A percentile compares a stretch with the other conserved stretches of the same genome.
Conservation (phyloP, 2,888 invertebrate species). For the Thymelicus acteon region DNA sequence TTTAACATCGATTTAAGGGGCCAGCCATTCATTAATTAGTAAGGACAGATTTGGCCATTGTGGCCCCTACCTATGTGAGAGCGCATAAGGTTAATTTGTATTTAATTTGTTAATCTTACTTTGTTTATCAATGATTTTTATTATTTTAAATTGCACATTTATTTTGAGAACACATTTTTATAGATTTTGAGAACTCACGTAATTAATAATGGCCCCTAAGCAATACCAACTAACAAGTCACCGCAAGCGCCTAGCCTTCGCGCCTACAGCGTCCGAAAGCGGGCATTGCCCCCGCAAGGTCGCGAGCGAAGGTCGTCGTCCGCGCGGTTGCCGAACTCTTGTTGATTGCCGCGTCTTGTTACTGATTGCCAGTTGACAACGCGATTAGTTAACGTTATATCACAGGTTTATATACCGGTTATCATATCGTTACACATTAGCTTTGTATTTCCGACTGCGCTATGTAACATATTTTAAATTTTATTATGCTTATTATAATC, state of each 20-base stretch:
- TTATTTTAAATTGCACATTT: no score
- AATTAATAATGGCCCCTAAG: no score
- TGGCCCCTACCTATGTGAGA: no score
- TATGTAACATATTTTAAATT: not conserved
- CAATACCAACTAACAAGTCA: not conserved
- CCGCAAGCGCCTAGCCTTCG: constrained; percentile 6
- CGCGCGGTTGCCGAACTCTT: constrained; percentile 46
- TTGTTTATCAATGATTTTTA: no score
- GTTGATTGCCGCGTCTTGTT: not conserved
- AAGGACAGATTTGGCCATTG: no score
- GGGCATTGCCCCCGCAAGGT: constrained; percentile 60
- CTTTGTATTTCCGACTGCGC: constrained; percentile 2
- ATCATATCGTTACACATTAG: not conserved
- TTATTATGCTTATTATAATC: no score
- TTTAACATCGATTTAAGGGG: no score
- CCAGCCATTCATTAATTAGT: no score
- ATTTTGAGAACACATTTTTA: no score
- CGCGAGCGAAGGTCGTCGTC: constrained; percentile 67
- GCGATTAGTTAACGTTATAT: constrained; percentile 1
- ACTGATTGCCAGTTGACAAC: not conserved
- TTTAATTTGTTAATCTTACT: no score
- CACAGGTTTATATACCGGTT: constrained; percentile 9
- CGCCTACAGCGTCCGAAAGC: constrained; percentile 29
- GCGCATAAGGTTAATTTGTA: no score
- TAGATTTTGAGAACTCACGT: no score